These are phyloP conservation scores for Zhengitettix transpicula DNA, from an alignment of 2,888 invertebrate genomes.

Conservation along the genomic window DNA sequence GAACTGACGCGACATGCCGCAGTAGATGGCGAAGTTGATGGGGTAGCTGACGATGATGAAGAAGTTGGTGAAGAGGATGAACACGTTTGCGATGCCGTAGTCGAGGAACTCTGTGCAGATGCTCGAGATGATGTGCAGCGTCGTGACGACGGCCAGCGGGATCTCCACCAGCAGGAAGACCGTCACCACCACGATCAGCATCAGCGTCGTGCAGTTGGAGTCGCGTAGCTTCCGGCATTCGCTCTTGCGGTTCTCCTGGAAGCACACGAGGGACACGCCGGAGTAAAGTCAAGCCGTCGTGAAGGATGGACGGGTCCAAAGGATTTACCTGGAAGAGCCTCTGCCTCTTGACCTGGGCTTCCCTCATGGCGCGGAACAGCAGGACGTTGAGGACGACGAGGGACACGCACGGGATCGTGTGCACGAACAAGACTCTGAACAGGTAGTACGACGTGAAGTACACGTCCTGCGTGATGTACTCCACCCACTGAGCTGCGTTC, in stretches of 20 bases:
- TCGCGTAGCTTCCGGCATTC: slow-evolving; percentile 64
- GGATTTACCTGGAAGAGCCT: slow-evolving; percentile 42
- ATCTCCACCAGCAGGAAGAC: slow-evolving; percentile 72
- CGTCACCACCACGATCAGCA: slow-evolving; percentile 75
- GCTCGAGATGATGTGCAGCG: slow-evolving; percentile 67
- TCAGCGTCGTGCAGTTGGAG: slow-evolving; percentile 71
- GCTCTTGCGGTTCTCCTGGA: slow-evolving; percentile 50
- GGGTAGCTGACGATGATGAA: slow-evolving; percentile 83
- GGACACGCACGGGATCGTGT: slow-evolving; percentile 74
- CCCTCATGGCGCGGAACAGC: slow-evolving; percentile 68
- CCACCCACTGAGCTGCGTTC: slow-evolving; percentile 53
- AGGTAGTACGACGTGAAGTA: slow-evolving; percentile 72
- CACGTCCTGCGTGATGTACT: slow-evolving; percentile 46
- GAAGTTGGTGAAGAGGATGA: slow-evolving; percentile 75
- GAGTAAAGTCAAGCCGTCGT: too few species aligned
- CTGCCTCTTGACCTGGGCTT: slow-evolving; percentile 63
- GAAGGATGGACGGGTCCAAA: too few species aligned
- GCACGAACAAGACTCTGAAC: slow-evolving; percentile 82
- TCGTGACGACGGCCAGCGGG: slow-evolving; percentile 65
- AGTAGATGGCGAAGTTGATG: slow-evolving; percentile 88
- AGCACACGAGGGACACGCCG: slow-evolving; percentile 14
- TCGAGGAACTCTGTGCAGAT: slow-evolving; percentile 54
- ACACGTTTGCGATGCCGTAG: slow-evolving; percentile 58
- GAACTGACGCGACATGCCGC: slow-evolving; percentile 89
- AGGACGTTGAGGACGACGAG: slow-evolving; percentile 77